Base-by-base conservation (phyloP, 2,113 vertebrate genomes). In the Etheostoma cragini region DNA sequence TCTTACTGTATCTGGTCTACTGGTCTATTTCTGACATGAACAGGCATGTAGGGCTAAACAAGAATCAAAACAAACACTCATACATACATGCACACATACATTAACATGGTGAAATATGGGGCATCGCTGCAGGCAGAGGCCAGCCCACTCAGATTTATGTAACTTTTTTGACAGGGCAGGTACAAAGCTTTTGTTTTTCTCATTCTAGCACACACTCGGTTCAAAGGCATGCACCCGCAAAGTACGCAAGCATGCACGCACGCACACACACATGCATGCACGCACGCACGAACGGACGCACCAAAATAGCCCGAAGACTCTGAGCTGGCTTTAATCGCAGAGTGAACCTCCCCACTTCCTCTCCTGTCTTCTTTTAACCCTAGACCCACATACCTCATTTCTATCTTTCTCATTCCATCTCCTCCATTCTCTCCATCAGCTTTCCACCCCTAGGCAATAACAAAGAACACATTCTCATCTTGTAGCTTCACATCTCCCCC, bases 111-210 rank as follows among this genome's bases (percentile, higher is more conserved):
- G 78, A 87, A 83, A 88, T 90, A 84, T 87, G 83, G 83, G 88
- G 70, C 68, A 83, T 35, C 4, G 76, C 91, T 89, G 78, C 82
- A 87, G 87, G 91, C 84, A 72, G 72, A 78, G 84, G 66, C 61
- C 90, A 86, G 89, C 93, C 91, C 84, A 92, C 91, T 91, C 89
- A 91, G 42, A 87, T 93, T 91, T 92, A 91, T 92, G 84, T 90
- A 91, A 93, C 87, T 86, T 83, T 74, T 87, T 83, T 63, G 45
- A 82, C 78, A 83, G 76, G 50, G 78, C 90, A 92, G 90, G 91
- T 92, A 89, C 82, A 85, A 66, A 84, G 76, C 74, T 84, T 78
- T 73, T 46, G 50, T 66, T 78, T 78, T 61, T 83, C 35, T 52
- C 64, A 46, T 11, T 42, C 38, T 42, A 42, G 11, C 38, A 42